These are phyloP conservation scores for Gastracanthus pulcherrimus DNA, from an alignment of 2,888 invertebrate species.

Conservation along the genomic window DNA sequence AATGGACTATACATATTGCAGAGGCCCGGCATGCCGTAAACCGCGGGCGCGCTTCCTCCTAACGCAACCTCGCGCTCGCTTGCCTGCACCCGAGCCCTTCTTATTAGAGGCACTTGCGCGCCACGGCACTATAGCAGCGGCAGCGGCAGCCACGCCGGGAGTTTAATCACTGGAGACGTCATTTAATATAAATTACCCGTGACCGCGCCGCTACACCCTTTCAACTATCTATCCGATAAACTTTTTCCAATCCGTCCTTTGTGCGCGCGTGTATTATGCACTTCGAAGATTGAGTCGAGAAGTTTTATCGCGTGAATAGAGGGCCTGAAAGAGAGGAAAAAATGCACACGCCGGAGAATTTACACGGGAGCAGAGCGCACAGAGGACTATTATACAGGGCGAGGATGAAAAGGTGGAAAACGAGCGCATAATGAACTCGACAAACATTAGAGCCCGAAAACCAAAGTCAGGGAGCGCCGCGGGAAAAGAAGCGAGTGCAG, in stretches of 20 bases:
- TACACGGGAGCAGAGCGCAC: no score
- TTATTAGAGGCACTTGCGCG: not conserved
- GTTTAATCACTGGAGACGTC: conserved; percentile 37
- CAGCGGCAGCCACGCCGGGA: no score
- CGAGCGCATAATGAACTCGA: conserved; percentile 23
- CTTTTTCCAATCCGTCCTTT: no score
- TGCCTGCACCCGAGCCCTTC: not conserved
- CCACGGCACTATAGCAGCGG: no score
- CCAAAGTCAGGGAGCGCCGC: not conserved
- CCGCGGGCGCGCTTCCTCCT: not conserved
- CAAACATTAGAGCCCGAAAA: conserved; percentile 26
- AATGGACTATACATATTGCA: not conserved
- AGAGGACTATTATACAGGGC: no score
- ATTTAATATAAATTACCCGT: conserved; percentile 16
- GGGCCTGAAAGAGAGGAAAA: no score
- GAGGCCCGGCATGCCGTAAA: not conserved
- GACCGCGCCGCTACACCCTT: no score
- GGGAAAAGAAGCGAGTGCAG: not conserved
- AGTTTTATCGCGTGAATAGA: no score
- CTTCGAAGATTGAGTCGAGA: no score
- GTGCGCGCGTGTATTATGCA: no score
- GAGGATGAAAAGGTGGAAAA: not conserved
- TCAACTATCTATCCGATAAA: no score
- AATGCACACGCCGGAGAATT: no score
- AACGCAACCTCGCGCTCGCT: not conserved